phyloP scores from a whole-genome alignment of 2,888 invertebrate species.

The Xanthorhoe designata region DNA sequence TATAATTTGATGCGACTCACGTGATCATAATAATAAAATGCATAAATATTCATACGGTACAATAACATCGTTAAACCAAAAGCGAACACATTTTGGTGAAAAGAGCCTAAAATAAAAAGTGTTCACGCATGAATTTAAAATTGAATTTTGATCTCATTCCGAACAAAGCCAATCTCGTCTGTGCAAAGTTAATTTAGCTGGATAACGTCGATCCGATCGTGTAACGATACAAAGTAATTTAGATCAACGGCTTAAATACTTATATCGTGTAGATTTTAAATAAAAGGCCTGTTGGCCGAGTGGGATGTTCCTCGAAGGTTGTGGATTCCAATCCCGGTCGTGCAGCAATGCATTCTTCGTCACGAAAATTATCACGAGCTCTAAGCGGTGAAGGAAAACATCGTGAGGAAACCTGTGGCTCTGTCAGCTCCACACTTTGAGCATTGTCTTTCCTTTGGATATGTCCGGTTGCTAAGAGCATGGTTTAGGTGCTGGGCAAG shows the following conservation, averaged over 20 bases:
- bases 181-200: background rate
- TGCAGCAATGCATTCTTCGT: too few species aligned
- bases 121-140: slow-evolving; percentile 6
- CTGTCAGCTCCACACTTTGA: too few species aligned
- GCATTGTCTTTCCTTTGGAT: too few species aligned
- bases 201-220: background rate
- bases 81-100: background rate
- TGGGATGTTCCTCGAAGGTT: background rate
- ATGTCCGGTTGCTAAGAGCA: too few species aligned
- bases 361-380: too few species aligned
- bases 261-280: background rate
- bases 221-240: background rate
- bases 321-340: too few species aligned
- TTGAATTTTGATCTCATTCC: background rate
- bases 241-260: background rate
- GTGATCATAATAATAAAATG: too few species aligned
- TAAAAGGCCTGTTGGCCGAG: background rate
- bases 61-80: background rate
- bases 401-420: too few species aligned
- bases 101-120: background rate
- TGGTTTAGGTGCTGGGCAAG: too few species aligned
- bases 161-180: slow-evolving; percentile 1
- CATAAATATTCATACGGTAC: too few species aligned
- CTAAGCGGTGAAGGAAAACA: too few species aligned
- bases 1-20: too few species aligned